Base-by-base conservation (phyloP, 2,797 vertebrate genomes). In the Microchirus variegatus region DNA sequence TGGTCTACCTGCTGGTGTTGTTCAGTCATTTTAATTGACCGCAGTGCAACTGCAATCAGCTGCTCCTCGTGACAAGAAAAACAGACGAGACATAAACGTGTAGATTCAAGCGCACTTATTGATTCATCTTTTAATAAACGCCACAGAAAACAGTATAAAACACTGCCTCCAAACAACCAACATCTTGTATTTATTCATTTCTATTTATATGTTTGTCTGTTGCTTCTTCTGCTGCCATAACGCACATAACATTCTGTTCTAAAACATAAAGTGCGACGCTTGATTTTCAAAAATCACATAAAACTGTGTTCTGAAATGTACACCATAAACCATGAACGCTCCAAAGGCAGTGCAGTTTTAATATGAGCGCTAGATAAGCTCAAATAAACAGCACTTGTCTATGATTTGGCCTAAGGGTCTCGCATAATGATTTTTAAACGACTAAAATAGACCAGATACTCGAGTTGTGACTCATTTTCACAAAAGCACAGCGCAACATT, bases 401-500 rank as follows among this genome's bases (percentile, higher is more conserved):
- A 8, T 31, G 31, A 31, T 31, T 31, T 31, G 31, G 1, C 31
- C 31, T 8, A 31, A 31, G 31, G 31, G 31, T 31, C 31, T 31
- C 8, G 31, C 7, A 31, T 31, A 31, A 31, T 31, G 31, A 31
- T 62, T 51, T 59, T 42, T 49, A 35, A 73, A 47, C 49, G 1
- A 53, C 12, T 41, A 31, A 58, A 63, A 43, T 10, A n/a, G 22
- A 60, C 17, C 56, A 67, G 44, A 47, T 63, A 42, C 46, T 55
- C 2, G 1, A 2, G 8, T 16, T 57, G 17, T 60, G 9, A 38
- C 18, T 49, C 14, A 38, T 47, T 65, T 14, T 15, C 37, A 53
- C 31, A 52, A 52, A 47, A 48, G 13, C 5, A 31, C 38, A 49
- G 18, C 10, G 46, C 19, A 31, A 49, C 19, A 31, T 46, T 59